These are phyloP conservation scores for Limnephilus marmoratus DNA, from an alignment of 2,888 invertebrate species.

Conservation along the genomic window DNA sequence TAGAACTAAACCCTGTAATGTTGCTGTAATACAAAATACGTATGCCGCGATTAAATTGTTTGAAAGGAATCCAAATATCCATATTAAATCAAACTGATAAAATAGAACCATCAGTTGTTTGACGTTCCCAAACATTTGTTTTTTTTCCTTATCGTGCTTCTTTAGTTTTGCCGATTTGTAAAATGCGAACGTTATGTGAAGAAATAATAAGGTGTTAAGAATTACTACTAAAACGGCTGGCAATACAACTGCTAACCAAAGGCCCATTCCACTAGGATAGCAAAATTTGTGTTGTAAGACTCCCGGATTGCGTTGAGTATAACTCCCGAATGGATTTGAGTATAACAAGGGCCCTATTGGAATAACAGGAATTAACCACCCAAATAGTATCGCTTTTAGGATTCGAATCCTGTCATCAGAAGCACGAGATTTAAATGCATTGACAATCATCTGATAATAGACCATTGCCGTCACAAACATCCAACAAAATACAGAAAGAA, in stretches of 20 bases:
- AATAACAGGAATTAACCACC: constrained; percentile 80
- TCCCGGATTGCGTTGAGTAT: constrained; percentile 69
- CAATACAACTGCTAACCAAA: constrained; percentile 78
- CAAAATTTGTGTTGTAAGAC: constrained; percentile 73
- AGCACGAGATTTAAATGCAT: constrained; percentile 78
- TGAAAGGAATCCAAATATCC: constrained; percentile 78
- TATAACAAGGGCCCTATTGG: constrained; percentile 76
- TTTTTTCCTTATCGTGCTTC: too few species aligned
- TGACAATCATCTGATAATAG: constrained; percentile 82
- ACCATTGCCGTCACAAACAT: constrained; percentile 84
- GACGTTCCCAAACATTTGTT: constrained; percentile 70
- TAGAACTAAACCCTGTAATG: constrained; percentile 79
- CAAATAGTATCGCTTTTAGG: constrained; percentile 79
- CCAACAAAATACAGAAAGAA: constrained; percentile 83
- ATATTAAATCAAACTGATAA: constrained; percentile 79
- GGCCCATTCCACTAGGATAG: constrained; percentile 76
- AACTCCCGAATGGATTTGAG: constrained; percentile 72
- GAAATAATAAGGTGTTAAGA: constrained; percentile 78
- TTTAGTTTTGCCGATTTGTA: too few species aligned
- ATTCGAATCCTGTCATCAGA: constrained; percentile 77
- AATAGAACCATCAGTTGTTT: constrained; percentile 79
- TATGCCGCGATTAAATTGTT: constrained; percentile 76
- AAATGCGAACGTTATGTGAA: constrained; percentile 77
- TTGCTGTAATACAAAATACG: constrained; percentile 77
- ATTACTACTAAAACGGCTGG: constrained; percentile 77